Evolutionary conservation across 2,888 invertebrate species (phyloP).

Genomic region (Thymelicus lineola): DNA sequence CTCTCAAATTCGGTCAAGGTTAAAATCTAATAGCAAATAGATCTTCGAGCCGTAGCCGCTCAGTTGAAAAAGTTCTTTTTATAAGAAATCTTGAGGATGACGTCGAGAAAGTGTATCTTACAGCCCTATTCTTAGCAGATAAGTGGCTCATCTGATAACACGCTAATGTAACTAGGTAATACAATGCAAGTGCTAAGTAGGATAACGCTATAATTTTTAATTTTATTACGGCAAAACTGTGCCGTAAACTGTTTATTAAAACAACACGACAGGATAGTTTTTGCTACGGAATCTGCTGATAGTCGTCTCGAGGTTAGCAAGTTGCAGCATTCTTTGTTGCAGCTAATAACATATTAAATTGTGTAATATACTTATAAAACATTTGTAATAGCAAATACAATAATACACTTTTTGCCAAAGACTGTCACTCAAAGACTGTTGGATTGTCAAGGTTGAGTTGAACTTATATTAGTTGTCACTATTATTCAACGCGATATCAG

Average conservation of each 20-base stretch:
- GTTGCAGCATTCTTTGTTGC: too few relatives aligned
- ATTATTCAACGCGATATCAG: too few relatives aligned
- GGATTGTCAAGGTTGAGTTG: too few relatives aligned
- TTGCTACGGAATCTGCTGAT: too few relatives aligned
- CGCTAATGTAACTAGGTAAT: background rate
- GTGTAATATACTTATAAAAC: too few relatives aligned
- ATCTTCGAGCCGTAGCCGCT: background rate
- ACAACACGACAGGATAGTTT: background rate
- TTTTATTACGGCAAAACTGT: conserved; percentile 1
- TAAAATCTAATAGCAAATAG: conserved; percentile 7
- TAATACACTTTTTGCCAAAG: too few relatives aligned
- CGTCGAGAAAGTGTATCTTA: background rate
- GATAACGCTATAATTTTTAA: background rate
- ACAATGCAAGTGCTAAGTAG: background rate
- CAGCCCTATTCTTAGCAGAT: background rate
- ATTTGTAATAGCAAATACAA: too few relatives aligned
- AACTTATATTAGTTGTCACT: too few relatives aligned
- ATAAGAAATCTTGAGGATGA: too few relatives aligned
- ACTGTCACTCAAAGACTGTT: too few relatives aligned
- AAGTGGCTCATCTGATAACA: background rate
- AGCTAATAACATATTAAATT: too few relatives aligned
- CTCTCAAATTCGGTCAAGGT: conserved; percentile 9
- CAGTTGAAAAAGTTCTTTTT: background rate
- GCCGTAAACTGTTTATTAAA: background rate
- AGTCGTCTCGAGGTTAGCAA: too few relatives aligned